These are phyloP conservation scores for Cepphus grylle DNA, from an alignment of 2,113 vertebrate species.

Conservation along the genomic window DNA sequence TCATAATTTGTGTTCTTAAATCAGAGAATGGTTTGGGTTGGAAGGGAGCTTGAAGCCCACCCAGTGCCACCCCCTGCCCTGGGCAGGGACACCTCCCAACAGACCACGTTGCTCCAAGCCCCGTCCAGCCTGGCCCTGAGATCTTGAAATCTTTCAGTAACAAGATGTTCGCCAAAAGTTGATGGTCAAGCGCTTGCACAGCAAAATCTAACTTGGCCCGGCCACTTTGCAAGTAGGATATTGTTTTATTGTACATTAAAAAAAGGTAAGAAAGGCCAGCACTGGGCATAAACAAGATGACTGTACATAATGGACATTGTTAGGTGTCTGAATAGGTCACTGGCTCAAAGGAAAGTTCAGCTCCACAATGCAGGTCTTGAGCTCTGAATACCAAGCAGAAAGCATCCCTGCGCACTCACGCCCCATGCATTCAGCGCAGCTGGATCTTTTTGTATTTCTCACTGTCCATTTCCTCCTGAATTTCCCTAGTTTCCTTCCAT, in stretches of 20 bases:
- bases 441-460: conserved; percentile 65
- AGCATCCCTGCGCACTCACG: neutral
- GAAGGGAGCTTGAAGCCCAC: neutral
- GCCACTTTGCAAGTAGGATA: neutral
- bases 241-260: neutral
- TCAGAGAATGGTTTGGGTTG: neutral
- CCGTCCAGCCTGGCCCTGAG: neutral
- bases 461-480: conserved; percentile 62
- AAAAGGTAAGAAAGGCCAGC: neutral
- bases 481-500: conserved; percentile 68
- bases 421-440: neutral
- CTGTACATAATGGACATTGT: conserved; percentile 59
- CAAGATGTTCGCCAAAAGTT: neutral
- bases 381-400: conserved; percentile 20
- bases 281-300: conserved; percentile 7
- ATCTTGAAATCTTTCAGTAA: neutral
- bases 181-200: neutral
- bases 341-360: conserved; percentile 38
- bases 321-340: conserved; percentile 52
- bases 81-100: neutral
- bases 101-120: neutral
- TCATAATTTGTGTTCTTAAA: neutral
- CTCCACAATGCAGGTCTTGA: conserved; percentile 20
- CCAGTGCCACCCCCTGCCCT: neutral
- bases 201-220: neutral